These are phyloP conservation scores for Hydropsyche betteni DNA, from an alignment of 2,888 invertebrate species.

Conservation along the genomic window DNA sequence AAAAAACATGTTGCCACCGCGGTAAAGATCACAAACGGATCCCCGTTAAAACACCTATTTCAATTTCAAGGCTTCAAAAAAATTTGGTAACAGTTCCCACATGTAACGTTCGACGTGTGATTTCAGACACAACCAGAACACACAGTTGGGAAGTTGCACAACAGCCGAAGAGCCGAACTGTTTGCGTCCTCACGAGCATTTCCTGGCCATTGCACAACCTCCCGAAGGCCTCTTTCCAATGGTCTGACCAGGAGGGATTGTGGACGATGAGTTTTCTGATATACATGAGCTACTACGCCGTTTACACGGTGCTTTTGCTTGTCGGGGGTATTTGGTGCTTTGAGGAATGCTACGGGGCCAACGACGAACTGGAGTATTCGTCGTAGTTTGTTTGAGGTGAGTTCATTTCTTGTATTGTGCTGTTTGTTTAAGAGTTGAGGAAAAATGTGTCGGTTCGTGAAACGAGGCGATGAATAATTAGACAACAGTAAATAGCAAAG, in stretches of 20 bases:
- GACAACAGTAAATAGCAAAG: no score
- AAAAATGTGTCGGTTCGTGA: no score
- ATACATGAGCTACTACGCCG: conserved; percentile 60
- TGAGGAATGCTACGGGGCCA: conserved; percentile 63
- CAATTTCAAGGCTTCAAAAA: no score
- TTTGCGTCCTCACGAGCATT: not conserved
- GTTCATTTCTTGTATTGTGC: not conserved
- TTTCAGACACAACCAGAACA: not conserved
- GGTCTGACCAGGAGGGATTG: conserved; percentile 38
- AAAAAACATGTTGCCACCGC: no score
- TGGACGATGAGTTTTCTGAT: conserved; percentile 61
- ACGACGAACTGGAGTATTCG: conserved; percentile 54
- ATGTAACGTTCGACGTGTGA: not conserved
- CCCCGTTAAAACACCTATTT: no score
- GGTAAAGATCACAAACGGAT: no score
- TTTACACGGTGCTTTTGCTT: conserved; percentile 62
- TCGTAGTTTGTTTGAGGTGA: no score
- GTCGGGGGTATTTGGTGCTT: conserved; percentile 66
- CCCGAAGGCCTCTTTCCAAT: not conserved
- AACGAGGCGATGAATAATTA: no score
- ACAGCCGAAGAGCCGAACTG: not conserved
- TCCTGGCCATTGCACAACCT: conserved; percentile 13
- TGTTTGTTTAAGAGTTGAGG: no score
- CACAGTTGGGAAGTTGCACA: conserved; percentile 24
- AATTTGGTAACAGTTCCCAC: no score